phyloP scores from a whole-genome alignment of 92 coral and sea anemone genomes.

The Umimayanthus chanpuru region DNA sequence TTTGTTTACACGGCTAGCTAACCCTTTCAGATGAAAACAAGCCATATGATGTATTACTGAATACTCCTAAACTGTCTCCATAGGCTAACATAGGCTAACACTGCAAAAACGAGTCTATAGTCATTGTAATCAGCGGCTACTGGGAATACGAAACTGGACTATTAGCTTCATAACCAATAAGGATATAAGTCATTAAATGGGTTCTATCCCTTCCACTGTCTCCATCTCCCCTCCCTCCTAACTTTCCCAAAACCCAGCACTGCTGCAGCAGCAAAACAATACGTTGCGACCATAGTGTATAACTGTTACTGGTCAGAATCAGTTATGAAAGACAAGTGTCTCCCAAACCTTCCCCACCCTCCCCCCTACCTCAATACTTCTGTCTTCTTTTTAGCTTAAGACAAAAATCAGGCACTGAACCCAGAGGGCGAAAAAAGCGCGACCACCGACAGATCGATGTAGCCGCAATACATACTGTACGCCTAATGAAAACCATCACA shows the following conservation, averaged over 20 bases:
- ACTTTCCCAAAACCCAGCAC: neutral
- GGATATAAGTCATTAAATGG: neutral
- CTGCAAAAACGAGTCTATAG: no score
- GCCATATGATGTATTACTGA: no score
- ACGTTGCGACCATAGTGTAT: neutral
- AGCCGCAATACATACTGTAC: neutral
- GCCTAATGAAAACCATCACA: neutral
- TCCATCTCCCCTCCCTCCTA: neutral
- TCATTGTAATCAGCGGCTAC: no score
- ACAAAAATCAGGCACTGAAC: slow-evolving; percentile 3
- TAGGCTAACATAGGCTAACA: no score
- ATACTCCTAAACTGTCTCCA: no score
- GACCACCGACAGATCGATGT: neutral
- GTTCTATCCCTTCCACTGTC: neutral
- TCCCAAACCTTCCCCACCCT: slow-evolving; percentile 2
- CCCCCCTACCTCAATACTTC: neutral
- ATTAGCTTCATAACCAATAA: neutral
- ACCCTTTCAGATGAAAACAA: no score
- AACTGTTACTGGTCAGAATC: neutral
- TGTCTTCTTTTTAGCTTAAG: neutral
- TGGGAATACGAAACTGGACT: no score
- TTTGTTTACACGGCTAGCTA: no score
- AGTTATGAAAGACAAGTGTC: neutral
- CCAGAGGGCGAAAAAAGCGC: neutral
- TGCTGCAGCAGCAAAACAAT: neutral